phyloP scores from a whole-genome alignment of 2,888 invertebrate genomes.

The Lordiphosa andalusiaca region DNA sequence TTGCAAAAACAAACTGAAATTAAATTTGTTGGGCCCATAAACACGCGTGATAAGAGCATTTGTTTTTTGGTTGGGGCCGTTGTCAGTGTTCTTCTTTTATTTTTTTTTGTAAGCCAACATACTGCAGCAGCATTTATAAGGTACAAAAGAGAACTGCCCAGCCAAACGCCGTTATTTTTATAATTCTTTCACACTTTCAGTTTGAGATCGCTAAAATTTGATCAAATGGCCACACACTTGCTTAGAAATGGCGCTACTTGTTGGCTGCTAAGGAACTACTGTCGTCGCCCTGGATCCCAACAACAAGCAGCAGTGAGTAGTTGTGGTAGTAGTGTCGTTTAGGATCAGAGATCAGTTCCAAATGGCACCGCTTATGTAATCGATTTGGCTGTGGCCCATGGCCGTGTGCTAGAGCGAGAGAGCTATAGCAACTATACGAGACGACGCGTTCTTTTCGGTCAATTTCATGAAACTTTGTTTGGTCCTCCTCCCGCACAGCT shows the following conservation, averaged over 20 bases:
- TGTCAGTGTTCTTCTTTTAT: background rate
- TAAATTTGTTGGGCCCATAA: too few relatives aligned
- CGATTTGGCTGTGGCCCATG: slow-evolving; percentile 23
- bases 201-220: too few relatives aligned
- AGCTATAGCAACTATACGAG: slow-evolving; percentile 14
- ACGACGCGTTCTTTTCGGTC: slow-evolving; percentile 6
- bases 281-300: slow-evolving; percentile 39
- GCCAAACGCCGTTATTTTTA: too few relatives aligned
- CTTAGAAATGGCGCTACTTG: slow-evolving; percentile 60
- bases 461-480: slow-evolving; percentile 2
- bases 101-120: too few relatives aligned
- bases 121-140: too few relatives aligned
- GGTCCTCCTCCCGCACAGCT: slow-evolving; percentile 27
- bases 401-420: slow-evolving; percentile 34
- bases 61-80: background rate
- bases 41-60: too few relatives aligned
- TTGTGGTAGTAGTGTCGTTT: too few relatives aligned
- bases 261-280: slow-evolving; percentile 58
- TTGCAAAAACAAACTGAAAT: too few relatives aligned
- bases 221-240: slow-evolving; percentile 70
- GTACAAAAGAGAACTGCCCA: too few relatives aligned
- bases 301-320: slow-evolving; percentile 1
- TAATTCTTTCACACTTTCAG: too few relatives aligned
- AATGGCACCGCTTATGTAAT: slow-evolving; percentile 46
- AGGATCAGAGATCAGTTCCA: too few relatives aligned